Evolutionary conservation across 1,140 invertebrate genomes (phyloP).

Genomic region (Bombus picipes): DNA sequence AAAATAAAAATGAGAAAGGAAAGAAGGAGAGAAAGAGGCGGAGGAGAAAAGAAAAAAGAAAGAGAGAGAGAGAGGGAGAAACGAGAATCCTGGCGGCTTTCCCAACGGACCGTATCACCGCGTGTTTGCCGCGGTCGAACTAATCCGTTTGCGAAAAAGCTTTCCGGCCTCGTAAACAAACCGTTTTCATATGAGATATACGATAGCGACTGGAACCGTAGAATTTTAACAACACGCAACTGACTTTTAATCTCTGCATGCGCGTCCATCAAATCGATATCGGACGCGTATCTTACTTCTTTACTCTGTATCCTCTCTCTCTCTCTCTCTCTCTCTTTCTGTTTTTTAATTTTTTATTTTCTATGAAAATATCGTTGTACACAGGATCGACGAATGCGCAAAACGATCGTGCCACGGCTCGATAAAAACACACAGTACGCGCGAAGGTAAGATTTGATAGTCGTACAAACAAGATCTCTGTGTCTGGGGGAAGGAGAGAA

Average conservation of each 20-base stretch:
- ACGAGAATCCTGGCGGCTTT: background rate
- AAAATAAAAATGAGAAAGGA: background rate
- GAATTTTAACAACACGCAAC: background rate
- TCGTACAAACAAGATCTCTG: background rate
- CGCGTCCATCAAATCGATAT: conserved; percentile 14
- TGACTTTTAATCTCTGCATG: background rate
- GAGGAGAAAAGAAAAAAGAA: no score
- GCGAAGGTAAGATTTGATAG: background rate
- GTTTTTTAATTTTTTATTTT: background rate
- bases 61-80: background rate
- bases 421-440: conserved; percentile 6
- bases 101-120: background rate
- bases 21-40: no score
- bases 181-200: background rate
- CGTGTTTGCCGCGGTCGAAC: no score
- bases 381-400: background rate
- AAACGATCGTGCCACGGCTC: conserved; percentile 14
- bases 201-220: no score
- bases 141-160: conserved; percentile 15
- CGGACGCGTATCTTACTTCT: background rate
- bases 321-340: background rate
- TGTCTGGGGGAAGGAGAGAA: background rate
- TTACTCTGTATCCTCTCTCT: background rate
- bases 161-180: background rate
- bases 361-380: background rate